Evolutionary conservation across 2,797 vertebrate species (phyloP).

Genomic region (Eulemur rubriventer): DNA sequence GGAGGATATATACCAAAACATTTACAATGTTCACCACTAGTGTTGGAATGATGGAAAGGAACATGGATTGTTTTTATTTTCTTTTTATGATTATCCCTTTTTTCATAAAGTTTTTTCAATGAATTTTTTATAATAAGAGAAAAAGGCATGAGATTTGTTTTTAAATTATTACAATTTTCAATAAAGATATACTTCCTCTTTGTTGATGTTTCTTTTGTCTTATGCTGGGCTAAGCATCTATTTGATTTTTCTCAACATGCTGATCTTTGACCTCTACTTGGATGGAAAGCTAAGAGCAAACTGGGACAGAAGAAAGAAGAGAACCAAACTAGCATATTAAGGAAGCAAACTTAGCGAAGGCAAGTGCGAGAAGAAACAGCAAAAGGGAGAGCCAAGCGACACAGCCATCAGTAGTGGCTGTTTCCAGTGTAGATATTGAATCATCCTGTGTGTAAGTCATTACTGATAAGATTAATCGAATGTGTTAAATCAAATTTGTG

Average conservation of each 20-base stretch:
- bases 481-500: conserved; percentile 38
- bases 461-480: conserved; percentile 46
- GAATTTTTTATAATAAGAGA: not conserved
- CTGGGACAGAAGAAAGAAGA: not conserved
- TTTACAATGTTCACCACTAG: not conserved
- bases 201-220: conserved; percentile 1
- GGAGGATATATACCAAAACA: not conserved
- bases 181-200: not conserved
- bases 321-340: not conserved
- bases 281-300: conserved; percentile 44
- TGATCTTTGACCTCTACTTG: conserved; percentile 1
- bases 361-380: not conserved
- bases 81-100: not conserved
- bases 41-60: not conserved
- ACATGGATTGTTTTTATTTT: not conserved
- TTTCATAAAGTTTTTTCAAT: conserved; percentile 11
- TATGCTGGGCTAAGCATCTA: not conserved
- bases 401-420: not conserved
- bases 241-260: not conserved
- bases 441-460: not conserved
- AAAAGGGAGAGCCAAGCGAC: not conserved
- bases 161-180: conserved; percentile 20
- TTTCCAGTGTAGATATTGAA: not conserved
- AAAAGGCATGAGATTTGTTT: not conserved
- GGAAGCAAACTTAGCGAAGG: not conserved